Evolutionary conservation across 2,797 vertebrate genomes (phyloP), one percentile per base, ranked within the genome.

Genomic region (Rhadinocentrus ornatus): DNA sequence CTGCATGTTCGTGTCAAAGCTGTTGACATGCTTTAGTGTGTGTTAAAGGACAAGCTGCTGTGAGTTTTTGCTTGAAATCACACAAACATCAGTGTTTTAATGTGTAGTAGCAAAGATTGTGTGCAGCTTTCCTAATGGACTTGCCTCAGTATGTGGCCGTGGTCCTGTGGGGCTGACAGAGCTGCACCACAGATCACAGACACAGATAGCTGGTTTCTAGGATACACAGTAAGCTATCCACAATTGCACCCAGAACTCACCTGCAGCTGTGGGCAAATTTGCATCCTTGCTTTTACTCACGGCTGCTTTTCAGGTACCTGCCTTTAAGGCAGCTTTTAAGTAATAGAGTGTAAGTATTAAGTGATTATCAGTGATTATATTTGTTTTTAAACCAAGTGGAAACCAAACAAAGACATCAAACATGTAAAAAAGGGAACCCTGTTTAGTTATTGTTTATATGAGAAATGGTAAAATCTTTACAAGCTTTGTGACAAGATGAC

Each of bases 1-100:
- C 75, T 75, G 62, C 66, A 15, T 80, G 84, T 78, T 60, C 77
- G 81, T 85, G 86, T 88, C 77, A 83, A 84, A 76, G 76, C 80
- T 83, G 77, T 82, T 88, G 80, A 76, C 74, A 65, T 73, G 29
- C 73, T 78, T 81, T 73, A 73, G 72, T 80, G 75, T 80, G 77
- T 80, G 81, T 83, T 75, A 78, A 80, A 80, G 84, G 72, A 58
- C 53, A 71, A 86, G 68, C 62, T 59, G 31, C 20, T 48, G 46
- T 10, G 22, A n/a, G 75, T 78, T 41, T 73, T 48, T 61, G 74
- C 84, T 79, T 74, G 69, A 80, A 68, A 54, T 65, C 53, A 67
- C 61, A 75, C 83, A 78, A 66, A 69, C 66, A 66, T 46, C 20
- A 48, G 44, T 37, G 63, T 13, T 67, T 74, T 69, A 75, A 44